Conservation (phyloP, 2,113 vertebrate genomes). For the Silurus asotus region DNA sequence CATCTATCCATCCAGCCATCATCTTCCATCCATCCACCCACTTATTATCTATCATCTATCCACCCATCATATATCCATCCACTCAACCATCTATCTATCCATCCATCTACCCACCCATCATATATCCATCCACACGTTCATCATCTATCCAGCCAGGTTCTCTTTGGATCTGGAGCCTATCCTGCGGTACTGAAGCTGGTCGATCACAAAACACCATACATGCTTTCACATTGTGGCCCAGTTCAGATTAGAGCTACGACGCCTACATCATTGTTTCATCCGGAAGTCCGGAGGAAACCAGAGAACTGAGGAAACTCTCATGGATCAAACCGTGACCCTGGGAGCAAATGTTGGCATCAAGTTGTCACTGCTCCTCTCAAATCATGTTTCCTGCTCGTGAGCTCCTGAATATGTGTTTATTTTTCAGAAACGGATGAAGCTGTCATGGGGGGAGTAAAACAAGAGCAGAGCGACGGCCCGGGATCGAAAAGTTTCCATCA, state of each 20-base stretch:
- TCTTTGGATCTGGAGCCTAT: neutral
- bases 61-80: too few relatives aligned
- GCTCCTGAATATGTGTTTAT: neutral
- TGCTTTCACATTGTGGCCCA: too few relatives aligned
- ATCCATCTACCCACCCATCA: too few relatives aligned
- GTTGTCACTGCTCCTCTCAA: neutral
- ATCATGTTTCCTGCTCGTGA: neutral
- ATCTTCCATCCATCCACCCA: too few relatives aligned
- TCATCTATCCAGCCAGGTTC: neutral
- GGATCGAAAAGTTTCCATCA: conserved; percentile 64
- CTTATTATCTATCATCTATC: neutral
- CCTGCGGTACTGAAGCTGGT: too few relatives aligned
- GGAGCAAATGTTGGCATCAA: too few relatives aligned
- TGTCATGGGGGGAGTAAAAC: conserved; percentile 76
- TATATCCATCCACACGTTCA: neutral
- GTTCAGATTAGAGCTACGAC: neutral
- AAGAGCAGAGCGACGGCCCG: conserved; percentile 72
- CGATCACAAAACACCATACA: neutral
- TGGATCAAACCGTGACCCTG: neutral
- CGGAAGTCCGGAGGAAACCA: neutral
- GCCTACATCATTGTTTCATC: neutral
- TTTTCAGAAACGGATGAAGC: conserved; percentile 35
- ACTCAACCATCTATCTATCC: neutral
- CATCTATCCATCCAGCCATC: too few relatives aligned
- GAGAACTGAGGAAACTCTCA: neutral